Conservation (phyloP, 2,797 vertebrate species). For the Galaxias olidus region DNA sequence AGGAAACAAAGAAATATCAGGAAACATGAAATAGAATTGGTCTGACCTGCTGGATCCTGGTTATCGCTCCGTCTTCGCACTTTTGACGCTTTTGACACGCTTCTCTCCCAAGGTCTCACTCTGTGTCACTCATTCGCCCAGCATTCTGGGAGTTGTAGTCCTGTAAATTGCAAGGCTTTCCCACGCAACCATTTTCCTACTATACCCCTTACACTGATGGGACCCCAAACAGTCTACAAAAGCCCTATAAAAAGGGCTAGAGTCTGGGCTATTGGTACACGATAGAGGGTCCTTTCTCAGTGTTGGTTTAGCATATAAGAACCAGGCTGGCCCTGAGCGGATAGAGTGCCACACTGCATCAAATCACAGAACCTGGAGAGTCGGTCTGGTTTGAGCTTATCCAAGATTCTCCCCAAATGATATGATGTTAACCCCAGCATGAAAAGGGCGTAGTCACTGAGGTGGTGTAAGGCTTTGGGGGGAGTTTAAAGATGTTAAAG, state of each 20-base stretch:
- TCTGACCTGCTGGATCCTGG: conserved; percentile 99
- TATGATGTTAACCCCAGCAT: conserved; percentile 65
- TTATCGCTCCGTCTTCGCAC: conserved; percentile 94
- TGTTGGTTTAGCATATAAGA: conserved; percentile 57
- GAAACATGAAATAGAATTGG: conserved; percentile 98
- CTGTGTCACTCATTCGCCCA: conserved; percentile 68
- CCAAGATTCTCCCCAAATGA: conserved; percentile 71
- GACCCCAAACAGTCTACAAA: conserved; percentile 56
- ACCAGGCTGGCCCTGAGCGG: conserved; percentile 68
- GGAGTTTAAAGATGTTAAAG: conserved; percentile 82
- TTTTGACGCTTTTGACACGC: conserved; percentile 84
- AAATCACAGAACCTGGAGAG: conserved; percentile 65
- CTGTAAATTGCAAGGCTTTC: conserved; percentile 98
- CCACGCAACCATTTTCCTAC: conserved; percentile 88
- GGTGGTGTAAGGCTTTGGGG: conserved; percentile 56
- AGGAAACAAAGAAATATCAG: conserved; percentile 81
- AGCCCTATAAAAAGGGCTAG: conserved; percentile 51
- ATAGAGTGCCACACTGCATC: conserved; percentile 49
- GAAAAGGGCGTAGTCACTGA: conserved; percentile 59
- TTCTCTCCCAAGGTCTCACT: conserved; percentile 78
- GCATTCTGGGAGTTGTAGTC: conserved; percentile 83
- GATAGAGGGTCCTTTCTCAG: conserved; percentile 56
- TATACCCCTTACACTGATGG: conserved; percentile 58
- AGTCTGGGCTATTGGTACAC: conserved; percentile 62
- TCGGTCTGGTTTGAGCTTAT: conserved; percentile 63